Percentiles rank a stretch among this genome's conserved stretches.
phyloP scores from a whole-genome alignment of 2,888 invertebrate genomes.

The Mythimna ferrago region DNA sequence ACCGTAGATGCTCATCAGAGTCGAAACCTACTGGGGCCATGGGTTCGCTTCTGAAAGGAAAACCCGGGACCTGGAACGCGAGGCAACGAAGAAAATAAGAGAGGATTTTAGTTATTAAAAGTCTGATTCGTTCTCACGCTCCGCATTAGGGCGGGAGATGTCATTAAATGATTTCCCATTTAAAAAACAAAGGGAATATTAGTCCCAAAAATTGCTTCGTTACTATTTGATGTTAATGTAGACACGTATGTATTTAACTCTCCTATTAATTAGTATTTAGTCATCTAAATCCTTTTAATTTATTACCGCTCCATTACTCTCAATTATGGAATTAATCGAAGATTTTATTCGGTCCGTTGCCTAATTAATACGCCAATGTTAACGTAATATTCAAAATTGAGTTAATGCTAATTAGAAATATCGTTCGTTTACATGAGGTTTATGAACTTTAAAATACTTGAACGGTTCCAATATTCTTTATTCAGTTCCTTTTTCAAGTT shows the following conservation, averaged over 20 bases:
- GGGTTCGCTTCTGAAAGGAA: too few species aligned
- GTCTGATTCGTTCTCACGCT: too few species aligned
- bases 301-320: constrained; percentile 12
- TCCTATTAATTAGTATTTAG: neutral
- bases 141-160: too few species aligned
- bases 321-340: neutral
- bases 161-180: too few species aligned
- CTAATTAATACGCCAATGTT: constrained; percentile 11
- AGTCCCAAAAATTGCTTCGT: neutral
- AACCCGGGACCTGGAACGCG: too few species aligned
- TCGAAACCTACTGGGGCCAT: too few species aligned
- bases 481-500: neutral
- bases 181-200: neutral
- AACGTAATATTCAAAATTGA: neutral
- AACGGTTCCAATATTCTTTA: neutral
- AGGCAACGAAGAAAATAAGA: too few species aligned
- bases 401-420: constrained; percentile 3
- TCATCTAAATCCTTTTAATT: constrained; percentile 24
- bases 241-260: neutral
- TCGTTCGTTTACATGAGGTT: neutral
- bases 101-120: too few species aligned
- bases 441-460: neutral
- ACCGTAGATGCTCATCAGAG: too few species aligned
- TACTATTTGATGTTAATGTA: neutral
- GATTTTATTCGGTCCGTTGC: constrained; percentile 6